Base-by-base conservation (phyloP, 2,797 vertebrate genomes). In the Serranus cabrilla region DNA sequence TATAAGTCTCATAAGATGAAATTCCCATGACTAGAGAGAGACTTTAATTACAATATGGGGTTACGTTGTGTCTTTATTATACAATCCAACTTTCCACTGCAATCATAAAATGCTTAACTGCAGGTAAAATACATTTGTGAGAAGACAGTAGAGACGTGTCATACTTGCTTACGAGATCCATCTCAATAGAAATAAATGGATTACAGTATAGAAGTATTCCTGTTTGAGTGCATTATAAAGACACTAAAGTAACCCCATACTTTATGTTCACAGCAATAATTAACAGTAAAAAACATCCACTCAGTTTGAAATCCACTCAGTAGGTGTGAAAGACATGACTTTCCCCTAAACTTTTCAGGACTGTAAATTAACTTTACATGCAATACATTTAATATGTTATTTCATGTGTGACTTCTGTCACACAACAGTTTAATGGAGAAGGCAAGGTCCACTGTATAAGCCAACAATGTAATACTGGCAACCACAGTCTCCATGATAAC, bases 391-490 rank as follows among this genome's bases (percentile, higher is more conserved):
- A 49, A 43, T 14, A 1, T 16, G 37, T 43, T 5, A 51, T n/a
- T 51, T 89, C 78, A 90, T 60, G 54, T 6, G 23, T 83, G 83
- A 66, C 68, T 77, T 60, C 93, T 89, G 77, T 94, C 90, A 77
- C 91, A 93, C 68, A 94, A 13, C 12, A 89, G 88, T 80, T 94
- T 95, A 34, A 95, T 82, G 40, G 94, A 93, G 74, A 93, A 93
- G 39, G 94, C 93, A 4, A 95, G 73, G 60, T 96, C 95, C 71
- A 95, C 89, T 0, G 94, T 93, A 54, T 95, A 96, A 18, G 93
- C 91, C 49, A 95, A 60, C 68, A 96, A 79, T 7, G 93, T 94
- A 16, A 94, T 51, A 52, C 87, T 86, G 45, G 87, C 86, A 11
- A 93, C 60, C 37, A 89, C 84, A 0, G 92, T 90, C 71, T 94